These are phyloP conservation scores for Dolichallabes microphthalmus DNA, from an alignment of 2,113 vertebrate species.

Conservation along the genomic window DNA sequence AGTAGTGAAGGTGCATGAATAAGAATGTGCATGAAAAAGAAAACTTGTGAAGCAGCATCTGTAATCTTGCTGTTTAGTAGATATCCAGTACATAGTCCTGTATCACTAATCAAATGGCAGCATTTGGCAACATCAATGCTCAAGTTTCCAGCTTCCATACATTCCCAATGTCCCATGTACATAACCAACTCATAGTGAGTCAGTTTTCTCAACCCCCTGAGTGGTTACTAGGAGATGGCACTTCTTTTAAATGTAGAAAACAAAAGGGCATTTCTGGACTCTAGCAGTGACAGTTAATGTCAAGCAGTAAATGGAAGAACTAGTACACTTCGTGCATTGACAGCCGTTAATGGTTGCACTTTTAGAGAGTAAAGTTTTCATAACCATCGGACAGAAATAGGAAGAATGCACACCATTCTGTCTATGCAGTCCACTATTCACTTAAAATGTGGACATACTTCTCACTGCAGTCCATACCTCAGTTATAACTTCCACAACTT, in stretches of 20 bases:
- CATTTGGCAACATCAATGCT: no score
- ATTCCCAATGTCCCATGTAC: no score
- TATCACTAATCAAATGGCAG: no score
- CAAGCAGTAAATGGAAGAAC: not conserved
- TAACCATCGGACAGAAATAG: not conserved
- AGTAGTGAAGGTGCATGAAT: not conserved
- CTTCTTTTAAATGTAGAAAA: not conserved
- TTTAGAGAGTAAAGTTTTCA: not conserved
- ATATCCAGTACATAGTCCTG: no score
- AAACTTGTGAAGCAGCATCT: no score
- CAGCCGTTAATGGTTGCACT: not conserved
- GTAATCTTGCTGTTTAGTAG: no score
- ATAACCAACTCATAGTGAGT: no score
- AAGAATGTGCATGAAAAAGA: no score
- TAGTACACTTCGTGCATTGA: not conserved
- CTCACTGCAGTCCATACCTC: not conserved
- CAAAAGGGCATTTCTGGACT: not conserved
- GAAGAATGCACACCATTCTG: not conserved
- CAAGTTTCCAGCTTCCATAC: no score
- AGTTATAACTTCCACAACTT: not conserved
- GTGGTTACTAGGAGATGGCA: not conserved
- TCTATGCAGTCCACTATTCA: not conserved
- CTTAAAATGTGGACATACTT: not conserved
- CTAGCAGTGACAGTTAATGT: not conserved
- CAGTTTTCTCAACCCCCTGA: no score